Percentiles rank a stretch among this genome's conserved stretches.
Evolutionary conservation across 2,113 vertebrate species (phyloP).

Genomic region (Neogale vison): DNA sequence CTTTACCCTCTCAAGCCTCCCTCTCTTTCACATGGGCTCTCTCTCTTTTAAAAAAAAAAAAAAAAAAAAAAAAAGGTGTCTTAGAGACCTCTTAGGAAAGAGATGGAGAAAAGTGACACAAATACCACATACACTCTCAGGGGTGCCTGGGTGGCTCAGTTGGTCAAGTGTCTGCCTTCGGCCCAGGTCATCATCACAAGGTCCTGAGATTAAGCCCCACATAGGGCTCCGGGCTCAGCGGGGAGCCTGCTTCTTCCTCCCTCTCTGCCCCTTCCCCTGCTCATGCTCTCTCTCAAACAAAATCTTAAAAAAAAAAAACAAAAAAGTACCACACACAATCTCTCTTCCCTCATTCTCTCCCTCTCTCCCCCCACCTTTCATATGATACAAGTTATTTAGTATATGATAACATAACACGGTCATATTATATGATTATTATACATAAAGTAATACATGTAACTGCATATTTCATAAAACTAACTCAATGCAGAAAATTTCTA

Average conservation of each 20-base stretch:
- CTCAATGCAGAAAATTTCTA: constrained; percentile 50
- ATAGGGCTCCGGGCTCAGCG: background rate
- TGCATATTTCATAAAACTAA: constrained; percentile 16
- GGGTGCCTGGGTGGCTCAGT: background rate
- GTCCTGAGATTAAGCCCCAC: background rate
- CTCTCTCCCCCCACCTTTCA: background rate
- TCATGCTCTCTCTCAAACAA: background rate
- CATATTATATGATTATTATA: background rate
- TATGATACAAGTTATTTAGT: background rate
- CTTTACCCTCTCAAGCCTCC: background rate
- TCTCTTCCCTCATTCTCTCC: background rate
- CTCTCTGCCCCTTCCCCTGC: background rate
- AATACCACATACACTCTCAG: too few species aligned
- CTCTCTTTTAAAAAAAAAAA: background rate
- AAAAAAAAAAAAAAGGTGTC: background rate
- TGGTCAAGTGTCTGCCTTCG: background rate
- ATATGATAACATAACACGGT: background rate
- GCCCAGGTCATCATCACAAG: background rate
- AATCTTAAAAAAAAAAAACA: background rate
- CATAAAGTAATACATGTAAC: background rate
- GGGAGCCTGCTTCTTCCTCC: background rate
- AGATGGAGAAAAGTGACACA: background rate
- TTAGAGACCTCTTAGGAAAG: background rate
- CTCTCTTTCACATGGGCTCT: background rate
- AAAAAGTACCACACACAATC: background rate